These are phyloP conservation scores for Zaprionus lachaisei DNA, from an alignment of 1,140 invertebrate genomes.

Conservation along the genomic window DNA sequence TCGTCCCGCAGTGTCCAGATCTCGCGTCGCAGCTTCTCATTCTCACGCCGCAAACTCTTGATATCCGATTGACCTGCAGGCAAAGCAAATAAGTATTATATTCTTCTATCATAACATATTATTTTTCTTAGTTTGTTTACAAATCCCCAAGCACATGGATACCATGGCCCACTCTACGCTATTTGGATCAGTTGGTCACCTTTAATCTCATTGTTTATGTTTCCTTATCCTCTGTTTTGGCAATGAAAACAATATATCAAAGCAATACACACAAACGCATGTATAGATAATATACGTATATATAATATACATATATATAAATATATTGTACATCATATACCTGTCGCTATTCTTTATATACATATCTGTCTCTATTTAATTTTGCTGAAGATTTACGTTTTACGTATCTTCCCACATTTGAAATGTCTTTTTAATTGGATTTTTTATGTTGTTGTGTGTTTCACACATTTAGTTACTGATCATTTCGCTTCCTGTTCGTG, in stretches of 20 bases:
- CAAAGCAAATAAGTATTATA: neutral
- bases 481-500: slow-evolving; percentile 57
- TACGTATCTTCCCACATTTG: slow-evolving; percentile 26
- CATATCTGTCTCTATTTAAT: slow-evolving; percentile 41
- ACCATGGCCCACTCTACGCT: slow-evolving; percentile 28
- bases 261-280: slow-evolving; percentile 13
- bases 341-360: slow-evolving; percentile 17
- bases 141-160: slow-evolving; percentile 45
- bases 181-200: slow-evolving; percentile 55
- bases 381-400: slow-evolving; percentile 38
- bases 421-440: slow-evolving; percentile 76
- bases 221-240: slow-evolving; percentile 65
- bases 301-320: slow-evolving; percentile 18
- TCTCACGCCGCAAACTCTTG: slow-evolving; percentile 93
- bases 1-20: slow-evolving; percentile 94
- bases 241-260: slow-evolving; percentile 54
- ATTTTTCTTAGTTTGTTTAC: neutral
- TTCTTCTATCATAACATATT: neutral
- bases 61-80: slow-evolving; percentile 92
- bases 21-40: slow-evolving; percentile 93
- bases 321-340: neutral
- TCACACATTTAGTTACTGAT: slow-evolving; percentile 47
- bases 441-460: slow-evolving; percentile 47
- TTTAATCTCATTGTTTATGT: slow-evolving; percentile 69
- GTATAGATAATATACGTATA: slow-evolving; percentile 16